Evolutionary conservation across 2,888 invertebrate genomes (phyloP).

Genomic region (Temnothorax rugatulus): DNA sequence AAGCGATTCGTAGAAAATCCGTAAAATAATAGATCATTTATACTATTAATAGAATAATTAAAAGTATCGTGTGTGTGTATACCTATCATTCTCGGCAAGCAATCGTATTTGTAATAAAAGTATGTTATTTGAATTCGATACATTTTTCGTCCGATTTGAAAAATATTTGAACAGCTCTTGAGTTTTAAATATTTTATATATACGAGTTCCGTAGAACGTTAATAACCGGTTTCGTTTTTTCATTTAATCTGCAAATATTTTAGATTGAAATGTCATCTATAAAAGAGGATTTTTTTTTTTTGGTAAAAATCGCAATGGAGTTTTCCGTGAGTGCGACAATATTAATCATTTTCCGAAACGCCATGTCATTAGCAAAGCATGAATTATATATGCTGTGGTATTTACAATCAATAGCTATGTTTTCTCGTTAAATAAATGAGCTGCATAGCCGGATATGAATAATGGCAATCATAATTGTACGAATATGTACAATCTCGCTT

Average conservation of each 20-base stretch:
- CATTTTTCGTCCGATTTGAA: slow-evolving; percentile 21
- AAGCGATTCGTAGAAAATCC: not conserved
- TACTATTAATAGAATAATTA: not conserved
- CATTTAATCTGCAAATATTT: slow-evolving; percentile 28
- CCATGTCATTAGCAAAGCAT: slow-evolving; percentile 39
- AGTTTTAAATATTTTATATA: slow-evolving; percentile 40
- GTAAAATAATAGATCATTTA: not conserved
- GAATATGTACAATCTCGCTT: slow-evolving; percentile 15
- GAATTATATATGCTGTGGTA: slow-evolving; percentile 40
- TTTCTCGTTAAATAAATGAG: slow-evolving; percentile 48
- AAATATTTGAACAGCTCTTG: slow-evolving; percentile 40
- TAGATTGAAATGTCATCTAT: not conserved
- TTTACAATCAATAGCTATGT: slow-evolving; percentile 34
- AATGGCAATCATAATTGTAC: slow-evolving; percentile 22
- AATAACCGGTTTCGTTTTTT: slow-evolving; percentile 30
- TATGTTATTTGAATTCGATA: slow-evolving; percentile 3
- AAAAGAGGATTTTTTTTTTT: not conserved
- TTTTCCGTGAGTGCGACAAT: not conserved
- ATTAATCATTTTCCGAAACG: slow-evolving; percentile 27
- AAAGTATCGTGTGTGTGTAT: not conserved
- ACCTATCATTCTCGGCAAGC: not conserved
- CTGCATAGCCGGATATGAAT: slow-evolving; percentile 14
- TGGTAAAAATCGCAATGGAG: not conserved
- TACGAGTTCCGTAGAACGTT: slow-evolving; percentile 1
- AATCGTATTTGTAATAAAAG: slow-evolving; percentile 28